A percentile compares a stretch with the other conserved stretches of the same genome.
Evolutionary conservation across 2,888 invertebrate genomes (phyloP).

Genomic region (Tenthredo livida): DNA sequence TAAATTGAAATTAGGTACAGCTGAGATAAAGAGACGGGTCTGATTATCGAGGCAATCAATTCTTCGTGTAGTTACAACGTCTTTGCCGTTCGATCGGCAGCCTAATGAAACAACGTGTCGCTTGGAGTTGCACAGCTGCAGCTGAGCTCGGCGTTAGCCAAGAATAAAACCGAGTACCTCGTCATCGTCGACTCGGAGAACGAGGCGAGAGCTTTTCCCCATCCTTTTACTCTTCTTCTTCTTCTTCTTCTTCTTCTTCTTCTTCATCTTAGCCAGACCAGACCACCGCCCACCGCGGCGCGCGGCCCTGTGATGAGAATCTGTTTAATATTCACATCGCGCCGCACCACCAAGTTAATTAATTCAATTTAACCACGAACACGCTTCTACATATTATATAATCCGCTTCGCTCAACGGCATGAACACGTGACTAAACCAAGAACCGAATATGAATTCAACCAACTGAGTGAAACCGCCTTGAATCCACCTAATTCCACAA

Average conservation of each 20-base stretch:
- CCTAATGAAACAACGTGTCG: conserved; percentile 59
- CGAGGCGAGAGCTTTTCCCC: background rate
- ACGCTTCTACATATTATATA: conserved; percentile 41
- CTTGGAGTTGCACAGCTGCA: conserved; percentile 21
- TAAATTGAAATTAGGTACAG: background rate
- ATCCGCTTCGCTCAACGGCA: conserved; percentile 26
- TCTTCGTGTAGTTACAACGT: conserved; percentile 56
- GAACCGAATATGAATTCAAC: conserved; percentile 20
- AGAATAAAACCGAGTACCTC: conserved; percentile 62
- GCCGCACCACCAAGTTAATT: conserved; percentile 64
- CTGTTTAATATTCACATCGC: conserved; percentile 67
- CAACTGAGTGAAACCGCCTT: background rate
- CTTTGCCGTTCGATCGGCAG: conserved; percentile 44
- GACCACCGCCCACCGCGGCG: conserved; percentile 51
- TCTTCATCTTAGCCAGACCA: background rate
- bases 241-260: conserved; percentile 1
- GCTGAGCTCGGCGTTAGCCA: conserved; percentile 40
- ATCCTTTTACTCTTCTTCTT: background rate
- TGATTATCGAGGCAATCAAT: conserved; percentile 62
- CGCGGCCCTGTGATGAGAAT: conserved; percentile 57
- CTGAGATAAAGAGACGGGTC: conserved; percentile 21
- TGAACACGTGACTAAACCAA: background rate
- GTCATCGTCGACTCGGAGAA: conserved; percentile 57
- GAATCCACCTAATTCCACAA: background rate
- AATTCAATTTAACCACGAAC: conserved; percentile 65